phyloP scores from a whole-genome alignment of 1,140 invertebrate species.

The Drosophila pachea region DNA sequence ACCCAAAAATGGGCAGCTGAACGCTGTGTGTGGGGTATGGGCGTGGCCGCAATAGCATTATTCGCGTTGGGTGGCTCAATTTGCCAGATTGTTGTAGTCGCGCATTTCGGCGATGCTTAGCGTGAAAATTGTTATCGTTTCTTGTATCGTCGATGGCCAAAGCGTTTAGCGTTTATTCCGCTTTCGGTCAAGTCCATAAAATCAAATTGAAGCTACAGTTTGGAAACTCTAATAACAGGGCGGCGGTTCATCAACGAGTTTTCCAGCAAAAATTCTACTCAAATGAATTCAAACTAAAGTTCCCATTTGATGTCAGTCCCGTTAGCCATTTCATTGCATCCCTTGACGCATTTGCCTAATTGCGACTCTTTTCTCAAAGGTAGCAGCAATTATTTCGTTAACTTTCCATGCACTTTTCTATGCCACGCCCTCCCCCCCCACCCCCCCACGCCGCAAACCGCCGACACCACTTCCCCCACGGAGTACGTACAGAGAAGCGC shows the following conservation, averaged over 20 bases:
- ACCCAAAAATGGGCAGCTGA: background rate
- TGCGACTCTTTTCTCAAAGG: background rate
- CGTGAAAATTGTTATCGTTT: constrained; percentile 4
- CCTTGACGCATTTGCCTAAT: background rate
- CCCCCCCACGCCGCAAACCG: background rate
- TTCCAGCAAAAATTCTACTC: too few species aligned
- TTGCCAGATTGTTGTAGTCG: constrained; percentile 29
- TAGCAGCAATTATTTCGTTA: constrained; percentile 2
- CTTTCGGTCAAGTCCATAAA: background rate
- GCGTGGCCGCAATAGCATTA: constrained; percentile 14
- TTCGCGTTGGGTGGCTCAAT: constrained; percentile 24
- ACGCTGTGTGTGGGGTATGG: background rate
- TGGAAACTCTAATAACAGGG: too few species aligned
- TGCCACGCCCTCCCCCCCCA: background rate
- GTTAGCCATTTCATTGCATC: background rate
- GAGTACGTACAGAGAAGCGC: background rate
- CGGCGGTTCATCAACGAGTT: too few species aligned
- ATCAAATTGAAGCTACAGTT: too few species aligned
- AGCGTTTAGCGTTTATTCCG: constrained; percentile 1
- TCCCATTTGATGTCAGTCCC: background rate
- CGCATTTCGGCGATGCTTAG: constrained; percentile 14
- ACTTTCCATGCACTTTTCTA: constrained; percentile 18
- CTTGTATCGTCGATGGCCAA: background rate
- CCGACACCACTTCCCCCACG: too few species aligned
- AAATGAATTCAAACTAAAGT: too few species aligned